These are phyloP conservation scores for Noctua janthe DNA, from an alignment of 2,888 invertebrate genomes.

Conservation along the genomic window DNA sequence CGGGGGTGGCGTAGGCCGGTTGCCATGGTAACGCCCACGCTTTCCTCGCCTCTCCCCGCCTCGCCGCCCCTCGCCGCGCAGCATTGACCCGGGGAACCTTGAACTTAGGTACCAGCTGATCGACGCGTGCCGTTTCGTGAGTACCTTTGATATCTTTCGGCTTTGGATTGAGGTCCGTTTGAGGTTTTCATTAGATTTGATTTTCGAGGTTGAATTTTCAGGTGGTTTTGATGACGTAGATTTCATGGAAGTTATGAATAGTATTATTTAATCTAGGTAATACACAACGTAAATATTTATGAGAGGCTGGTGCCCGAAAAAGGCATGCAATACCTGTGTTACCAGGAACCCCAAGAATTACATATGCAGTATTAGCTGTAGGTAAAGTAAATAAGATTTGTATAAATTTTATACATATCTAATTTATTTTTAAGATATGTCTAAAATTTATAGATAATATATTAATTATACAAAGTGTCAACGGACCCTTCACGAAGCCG, in stretches of 20 bases:
- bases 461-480: too few relatives aligned
- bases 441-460: background rate
- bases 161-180: conserved; percentile 29
- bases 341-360: too few relatives aligned
- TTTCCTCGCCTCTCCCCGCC: conserved; percentile 49
- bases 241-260: background rate
- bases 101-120: conserved; percentile 84
- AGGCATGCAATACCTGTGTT: too few relatives aligned
- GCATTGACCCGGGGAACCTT: conserved; percentile 88
- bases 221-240: background rate
- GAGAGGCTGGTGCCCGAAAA: too few relatives aligned
- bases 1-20: conserved; percentile 86
- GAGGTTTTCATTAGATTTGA: background rate
- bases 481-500: too few relatives aligned
- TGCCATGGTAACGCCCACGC: conserved; percentile 87
- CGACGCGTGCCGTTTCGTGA: conserved; percentile 72
- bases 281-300: too few relatives aligned
- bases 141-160: conserved; percentile 44
- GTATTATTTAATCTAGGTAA: too few relatives aligned
- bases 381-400: too few relatives aligned
- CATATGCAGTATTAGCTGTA: background rate
- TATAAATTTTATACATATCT: too few relatives aligned
- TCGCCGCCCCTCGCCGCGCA: conserved; percentile 64
- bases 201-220: conserved; percentile 15
- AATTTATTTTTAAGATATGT: too few relatives aligned